Conservation (phyloP, 2,113 vertebrate species). For the Lamprotornis superbus region DNA sequence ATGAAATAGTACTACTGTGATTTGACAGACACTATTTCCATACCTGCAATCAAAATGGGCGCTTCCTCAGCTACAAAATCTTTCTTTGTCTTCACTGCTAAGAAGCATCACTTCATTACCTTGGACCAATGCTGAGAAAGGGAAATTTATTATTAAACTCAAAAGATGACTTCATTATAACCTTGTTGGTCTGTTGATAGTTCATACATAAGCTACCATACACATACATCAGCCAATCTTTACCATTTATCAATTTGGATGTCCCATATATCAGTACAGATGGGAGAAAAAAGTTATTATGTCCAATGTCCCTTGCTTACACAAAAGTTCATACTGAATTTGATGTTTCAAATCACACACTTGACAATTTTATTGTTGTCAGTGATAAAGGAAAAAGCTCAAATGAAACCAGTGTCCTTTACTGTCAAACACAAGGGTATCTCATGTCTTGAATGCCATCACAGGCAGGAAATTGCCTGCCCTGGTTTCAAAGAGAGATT, state of each 20-base stretch:
- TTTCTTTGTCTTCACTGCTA: not conserved
- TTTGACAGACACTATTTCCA: not conserved
- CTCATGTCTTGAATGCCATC: constrained; percentile 62
- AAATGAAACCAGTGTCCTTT: constrained; percentile 72
- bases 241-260: constrained; percentile 13
- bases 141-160: constrained; percentile 25
- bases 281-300: constrained; percentile 48
- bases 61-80: not conserved
- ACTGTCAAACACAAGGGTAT: constrained; percentile 76
- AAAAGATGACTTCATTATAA: constrained; percentile 12
- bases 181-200: not conserved
- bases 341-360: constrained; percentile 71
- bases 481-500: constrained; percentile 63
- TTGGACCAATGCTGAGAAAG: constrained; percentile 2
- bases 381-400: constrained; percentile 64
- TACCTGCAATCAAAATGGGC: not conserved
- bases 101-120: not conserved
- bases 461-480: constrained; percentile 71
- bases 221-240: constrained; percentile 12
- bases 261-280: constrained; percentile 13
- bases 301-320: constrained; percentile 36
- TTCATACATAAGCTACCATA: not conserved
- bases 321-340: constrained; percentile 63
- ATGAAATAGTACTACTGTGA: not conserved
- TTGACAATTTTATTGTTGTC: constrained; percentile 76